Evolutionary conservation across 2,888 invertebrate genomes (phyloP).

Genomic region (Diadromus collaris): DNA sequence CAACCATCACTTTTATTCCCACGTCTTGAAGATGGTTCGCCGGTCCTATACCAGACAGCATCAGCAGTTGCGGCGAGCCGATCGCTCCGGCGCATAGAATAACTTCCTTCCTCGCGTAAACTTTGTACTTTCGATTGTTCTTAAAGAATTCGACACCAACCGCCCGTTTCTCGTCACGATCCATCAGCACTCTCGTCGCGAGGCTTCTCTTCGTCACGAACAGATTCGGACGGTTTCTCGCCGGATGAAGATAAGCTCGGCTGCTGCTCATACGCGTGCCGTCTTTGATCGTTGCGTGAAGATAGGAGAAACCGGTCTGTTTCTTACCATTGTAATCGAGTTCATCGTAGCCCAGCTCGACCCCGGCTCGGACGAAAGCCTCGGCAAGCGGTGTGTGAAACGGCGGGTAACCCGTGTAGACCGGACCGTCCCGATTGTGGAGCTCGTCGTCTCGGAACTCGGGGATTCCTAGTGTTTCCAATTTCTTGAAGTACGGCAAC

Average conservation of each 20-base stretch:
- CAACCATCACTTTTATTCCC: constrained; percentile 82
- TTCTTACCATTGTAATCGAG: constrained; percentile 86
- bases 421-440: constrained; percentile 82
- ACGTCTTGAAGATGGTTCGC: constrained; percentile 81
- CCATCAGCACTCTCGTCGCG: constrained; percentile 86
- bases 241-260: constrained; percentile 82
- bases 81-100: constrained; percentile 93
- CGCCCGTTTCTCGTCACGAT: constrained; percentile 83
- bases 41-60: constrained; percentile 89
- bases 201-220: constrained; percentile 84
- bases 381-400: constrained; percentile 83
- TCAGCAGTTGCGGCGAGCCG: constrained; percentile 93
- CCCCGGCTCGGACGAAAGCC: constrained; percentile 84
- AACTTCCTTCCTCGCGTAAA: constrained; percentile 88
- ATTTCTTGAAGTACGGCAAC: constrained; percentile 89
- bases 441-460: constrained; percentile 77
- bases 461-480: constrained; percentile 85
- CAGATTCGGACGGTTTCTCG: constrained; percentile 84
- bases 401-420: constrained; percentile 82
- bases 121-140: constrained; percentile 79
- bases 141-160: constrained; percentile 86
- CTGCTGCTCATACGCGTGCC: constrained; percentile 84
- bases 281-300: constrained; percentile 83
- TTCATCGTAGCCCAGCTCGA: constrained; percentile 83
- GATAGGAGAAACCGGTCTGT: constrained; percentile 85